These are phyloP conservation scores for Folsomia candida DNA, from an alignment of 2,888 invertebrate genomes.

Conservation along the genomic window DNA sequence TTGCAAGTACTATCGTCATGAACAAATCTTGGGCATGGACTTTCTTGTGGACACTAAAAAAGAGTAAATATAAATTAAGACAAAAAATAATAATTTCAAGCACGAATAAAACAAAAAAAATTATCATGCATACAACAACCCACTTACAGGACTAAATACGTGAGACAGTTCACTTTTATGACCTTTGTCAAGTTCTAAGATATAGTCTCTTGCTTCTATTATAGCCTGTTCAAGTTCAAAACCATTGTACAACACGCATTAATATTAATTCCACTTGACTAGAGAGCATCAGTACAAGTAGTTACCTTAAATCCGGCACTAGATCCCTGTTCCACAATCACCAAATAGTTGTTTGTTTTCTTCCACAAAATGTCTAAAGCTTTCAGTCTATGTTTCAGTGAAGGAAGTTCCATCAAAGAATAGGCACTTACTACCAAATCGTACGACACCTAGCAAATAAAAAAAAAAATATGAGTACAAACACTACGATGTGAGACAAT, in stretches of 20 bases:
- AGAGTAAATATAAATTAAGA: slow-evolving; percentile 22
- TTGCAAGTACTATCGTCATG: slow-evolving; percentile 73
- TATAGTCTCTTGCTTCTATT: slow-evolving; percentile 78
- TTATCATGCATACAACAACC: background rate
- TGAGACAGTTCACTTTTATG: slow-evolving; percentile 47
- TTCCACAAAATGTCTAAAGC: slow-evolving; percentile 77
- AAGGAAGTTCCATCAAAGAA: slow-evolving; percentile 75
- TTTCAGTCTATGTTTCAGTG: slow-evolving; percentile 65
- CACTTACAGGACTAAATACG: slow-evolving; percentile 74
- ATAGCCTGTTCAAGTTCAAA: slow-evolving; percentile 57
- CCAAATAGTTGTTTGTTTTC: slow-evolving; percentile 76
- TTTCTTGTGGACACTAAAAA: slow-evolving; percentile 77
- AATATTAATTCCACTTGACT: background rate
- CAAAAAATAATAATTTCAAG: background rate
- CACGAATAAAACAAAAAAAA: background rate
- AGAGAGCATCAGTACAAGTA: background rate
- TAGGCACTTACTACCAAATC: slow-evolving; percentile 79
- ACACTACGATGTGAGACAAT: background rate
- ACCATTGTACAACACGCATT: slow-evolving; percentile 37
- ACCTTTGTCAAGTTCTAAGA: slow-evolving; percentile 60
- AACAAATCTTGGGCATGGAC: slow-evolving; percentile 69
- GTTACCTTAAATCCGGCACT: slow-evolving; percentile 74
- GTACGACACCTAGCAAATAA: slow-evolving; percentile 65
- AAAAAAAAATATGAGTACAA: background rate
- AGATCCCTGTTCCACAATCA: slow-evolving; percentile 81